These are phyloP conservation scores for Denticeps clupeoides DNA, from an alignment of 2,797 vertebrate genomes.

Conservation along the genomic window DNA sequence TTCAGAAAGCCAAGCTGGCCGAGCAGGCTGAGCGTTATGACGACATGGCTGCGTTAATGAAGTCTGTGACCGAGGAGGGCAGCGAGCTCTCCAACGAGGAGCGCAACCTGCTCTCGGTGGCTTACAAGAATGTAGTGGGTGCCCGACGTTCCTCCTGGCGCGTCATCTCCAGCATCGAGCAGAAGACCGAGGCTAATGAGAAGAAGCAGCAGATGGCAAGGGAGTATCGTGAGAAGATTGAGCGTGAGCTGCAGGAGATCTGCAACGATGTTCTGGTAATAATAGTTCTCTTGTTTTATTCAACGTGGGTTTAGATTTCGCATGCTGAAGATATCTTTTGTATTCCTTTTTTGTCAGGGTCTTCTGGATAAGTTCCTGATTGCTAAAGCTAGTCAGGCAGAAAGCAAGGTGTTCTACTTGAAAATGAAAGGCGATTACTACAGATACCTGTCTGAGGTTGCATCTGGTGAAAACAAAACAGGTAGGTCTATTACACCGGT, in stretches of 20 bases:
- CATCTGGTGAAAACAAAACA: slow-evolving; percentile 83
- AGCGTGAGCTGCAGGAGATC: slow-evolving; percentile 87
- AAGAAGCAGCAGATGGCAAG: slow-evolving; percentile 94
- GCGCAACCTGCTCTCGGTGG: slow-evolving; percentile 94
- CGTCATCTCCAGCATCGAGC: slow-evolving; percentile 96
- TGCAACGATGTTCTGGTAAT: slow-evolving; percentile 95
- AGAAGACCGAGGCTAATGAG: slow-evolving; percentile 91
- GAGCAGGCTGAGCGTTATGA: slow-evolving; percentile 98
- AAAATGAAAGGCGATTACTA: slow-evolving; percentile 99
- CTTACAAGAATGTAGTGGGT: slow-evolving; percentile 97
- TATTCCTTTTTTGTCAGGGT: slow-evolving; percentile 50
- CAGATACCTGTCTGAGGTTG: slow-evolving; percentile 98
- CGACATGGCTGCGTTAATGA: slow-evolving; percentile 95
- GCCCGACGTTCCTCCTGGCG: slow-evolving; percentile 96
- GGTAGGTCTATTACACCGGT: slow-evolving; percentile 62
- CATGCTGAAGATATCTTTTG: not conserved
- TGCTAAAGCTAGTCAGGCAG: slow-evolving; percentile 74
- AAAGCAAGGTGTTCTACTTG: slow-evolving; percentile 98
- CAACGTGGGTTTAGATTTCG: too few relatives aligned
- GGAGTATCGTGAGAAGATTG: slow-evolving; percentile 93
- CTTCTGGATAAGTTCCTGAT: slow-evolving; percentile 93
- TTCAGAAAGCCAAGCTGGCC: slow-evolving; percentile 97
- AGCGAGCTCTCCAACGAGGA: slow-evolving; percentile 90
- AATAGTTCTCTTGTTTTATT: not conserved
- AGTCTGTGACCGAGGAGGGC: slow-evolving; percentile 85